A percentile compares a stretch with the other conserved stretches of the same genome.
These are phyloP conservation scores for Ditylenchus dipsaci DNA, from an alignment of 1,140 invertebrate species.

Conservation along the genomic window DNA sequence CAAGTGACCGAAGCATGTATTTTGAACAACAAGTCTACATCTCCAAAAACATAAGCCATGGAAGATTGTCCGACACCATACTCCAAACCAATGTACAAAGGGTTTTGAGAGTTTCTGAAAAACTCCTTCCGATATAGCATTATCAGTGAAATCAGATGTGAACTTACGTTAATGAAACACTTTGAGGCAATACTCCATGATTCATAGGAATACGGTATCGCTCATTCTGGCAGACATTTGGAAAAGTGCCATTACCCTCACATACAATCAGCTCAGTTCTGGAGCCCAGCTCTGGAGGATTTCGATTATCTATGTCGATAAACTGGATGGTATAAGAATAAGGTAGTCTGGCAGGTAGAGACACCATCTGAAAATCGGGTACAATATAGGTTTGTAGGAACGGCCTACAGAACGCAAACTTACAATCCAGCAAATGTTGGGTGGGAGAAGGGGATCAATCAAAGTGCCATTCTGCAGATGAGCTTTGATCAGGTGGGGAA, in stretches of 20 bases:
- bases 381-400: background rate
- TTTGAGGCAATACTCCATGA: constrained; percentile 53
- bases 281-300: constrained; percentile 18
- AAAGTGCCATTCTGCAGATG: constrained; percentile 51
- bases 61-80: constrained; percentile 33
- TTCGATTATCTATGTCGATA: constrained; percentile 41
- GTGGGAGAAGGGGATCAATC: constrained; percentile 38
- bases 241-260: constrained; percentile 44
- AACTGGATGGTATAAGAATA: constrained; percentile 57
- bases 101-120: constrained; percentile 47
- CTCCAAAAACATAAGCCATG: constrained; percentile 39
- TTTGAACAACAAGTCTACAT: constrained; percentile 50
- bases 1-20: constrained; percentile 51
- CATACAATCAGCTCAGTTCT: constrained; percentile 48
- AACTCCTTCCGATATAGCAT: background rate
- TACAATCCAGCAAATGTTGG: constrained; percentile 49
- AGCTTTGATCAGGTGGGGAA: constrained; percentile 52
- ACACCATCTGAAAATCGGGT: constrained; percentile 12
- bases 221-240: constrained; percentile 37
- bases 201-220: constrained; percentile 47
- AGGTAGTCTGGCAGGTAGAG: constrained; percentile 44
- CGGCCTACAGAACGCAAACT: background rate
- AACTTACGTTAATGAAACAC: constrained; percentile 18
- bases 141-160: no score
- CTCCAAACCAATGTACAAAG: constrained; percentile 52